phyloP scores from a whole-genome alignment of 2,888 invertebrate species.

The Meganola albula region DNA sequence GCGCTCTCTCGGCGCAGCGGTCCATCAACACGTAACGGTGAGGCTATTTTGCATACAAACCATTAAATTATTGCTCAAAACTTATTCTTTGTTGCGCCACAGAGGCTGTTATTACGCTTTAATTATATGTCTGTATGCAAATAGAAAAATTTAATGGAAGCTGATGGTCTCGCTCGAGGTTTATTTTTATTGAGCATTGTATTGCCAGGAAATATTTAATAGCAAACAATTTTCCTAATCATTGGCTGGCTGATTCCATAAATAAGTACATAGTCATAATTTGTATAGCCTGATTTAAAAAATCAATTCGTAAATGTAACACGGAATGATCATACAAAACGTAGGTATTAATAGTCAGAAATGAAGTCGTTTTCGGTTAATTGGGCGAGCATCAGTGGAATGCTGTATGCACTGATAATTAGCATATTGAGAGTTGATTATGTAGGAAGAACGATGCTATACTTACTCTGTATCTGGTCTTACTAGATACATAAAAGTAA shows the following conservation, averaged over 20 bases:
- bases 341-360: constrained; percentile 27
- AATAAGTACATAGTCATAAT: too few species aligned
- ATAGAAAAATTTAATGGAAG: constrained; percentile 71
- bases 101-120: constrained; percentile 72
- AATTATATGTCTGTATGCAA: constrained; percentile 74
- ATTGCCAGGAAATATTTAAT: constrained; percentile 36
- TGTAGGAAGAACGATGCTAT: constrained; percentile 54
- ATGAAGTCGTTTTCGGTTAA: constrained; percentile 55
- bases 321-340: constrained; percentile 14
- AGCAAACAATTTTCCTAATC: constrained; percentile 37
- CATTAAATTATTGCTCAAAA: constrained; percentile 78
- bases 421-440: constrained; percentile 67
- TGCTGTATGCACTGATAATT: constrained; percentile 64
- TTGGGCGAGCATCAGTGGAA: constrained; percentile 31
- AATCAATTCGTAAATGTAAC: constrained; percentile 13
- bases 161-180: constrained; percentile 54
- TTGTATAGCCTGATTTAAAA: too few species aligned
- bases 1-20: constrained; percentile 65
- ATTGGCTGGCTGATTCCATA: constrained; percentile 34
- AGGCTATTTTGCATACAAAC: constrained; percentile 76
- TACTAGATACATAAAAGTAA: constrained; percentile 44
- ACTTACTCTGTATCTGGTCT: constrained; percentile 38
- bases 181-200: constrained; percentile 61
- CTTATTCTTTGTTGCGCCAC: constrained; percentile 75
- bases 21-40: constrained; percentile 75